phyloP scores from a whole-genome alignment of 2,113 vertebrate genomes.

The Microtus richardsoni region DNA sequence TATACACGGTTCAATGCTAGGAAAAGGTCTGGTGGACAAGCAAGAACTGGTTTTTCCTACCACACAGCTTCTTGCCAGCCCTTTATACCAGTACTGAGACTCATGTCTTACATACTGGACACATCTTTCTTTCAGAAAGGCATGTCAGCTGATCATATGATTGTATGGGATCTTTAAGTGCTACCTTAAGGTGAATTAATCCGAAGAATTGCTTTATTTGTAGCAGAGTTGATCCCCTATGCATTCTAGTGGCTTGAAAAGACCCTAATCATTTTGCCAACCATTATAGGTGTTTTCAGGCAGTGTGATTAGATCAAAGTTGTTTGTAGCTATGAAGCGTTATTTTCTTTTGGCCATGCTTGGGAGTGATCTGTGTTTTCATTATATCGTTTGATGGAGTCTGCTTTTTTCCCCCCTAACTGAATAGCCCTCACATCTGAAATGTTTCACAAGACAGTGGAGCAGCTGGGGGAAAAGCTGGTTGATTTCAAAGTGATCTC shows the following conservation, averaged over 20 bases:
- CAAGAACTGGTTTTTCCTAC: not conserved
- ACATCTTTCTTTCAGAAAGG: not conserved
- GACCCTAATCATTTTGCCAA: slow-evolving; percentile 30
- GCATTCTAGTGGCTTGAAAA: slow-evolving; percentile 16
- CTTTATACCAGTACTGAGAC: not conserved
- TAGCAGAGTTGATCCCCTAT: not conserved
- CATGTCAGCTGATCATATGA: not conserved
- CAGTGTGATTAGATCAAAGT: slow-evolving; percentile 15
- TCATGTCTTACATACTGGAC: no score
- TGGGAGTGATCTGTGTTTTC: slow-evolving; percentile 19
- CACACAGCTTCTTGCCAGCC: not conserved
- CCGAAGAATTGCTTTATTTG: not conserved
- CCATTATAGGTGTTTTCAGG: slow-evolving; percentile 30
- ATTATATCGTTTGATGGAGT: slow-evolving; percentile 7
- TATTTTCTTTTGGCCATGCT: slow-evolving; percentile 44
- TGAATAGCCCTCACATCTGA: slow-evolving; percentile 35
- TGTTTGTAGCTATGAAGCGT: slow-evolving; percentile 56
- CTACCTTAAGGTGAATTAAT: not conserved
- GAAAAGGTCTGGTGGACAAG: not conserved
- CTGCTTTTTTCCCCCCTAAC: not conserved
- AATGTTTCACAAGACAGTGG: slow-evolving; percentile 18
- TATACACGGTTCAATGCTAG: no score
- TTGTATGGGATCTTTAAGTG: not conserved
- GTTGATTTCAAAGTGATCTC: slow-evolving; percentile 65
- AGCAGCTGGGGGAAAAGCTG: slow-evolving; percentile 67